Percentiles rank a stretch among this genome's conserved stretches.
Evolutionary conservation across 2,797 vertebrate genomes (phyloP).

Genomic region (Fratercula arctica): DNA sequence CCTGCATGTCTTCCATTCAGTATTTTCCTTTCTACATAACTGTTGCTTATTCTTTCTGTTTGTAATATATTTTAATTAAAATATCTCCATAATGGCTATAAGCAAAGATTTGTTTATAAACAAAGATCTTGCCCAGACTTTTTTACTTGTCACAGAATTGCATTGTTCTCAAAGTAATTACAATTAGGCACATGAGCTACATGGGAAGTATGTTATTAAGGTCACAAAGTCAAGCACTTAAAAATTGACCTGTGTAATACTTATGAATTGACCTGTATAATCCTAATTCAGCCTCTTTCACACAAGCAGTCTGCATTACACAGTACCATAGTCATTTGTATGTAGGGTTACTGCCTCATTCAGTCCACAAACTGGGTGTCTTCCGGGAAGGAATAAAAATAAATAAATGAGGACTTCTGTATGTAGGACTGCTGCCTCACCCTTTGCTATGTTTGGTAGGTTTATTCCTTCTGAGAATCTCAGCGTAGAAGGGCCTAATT

Average conservation of each 20-base stretch:
- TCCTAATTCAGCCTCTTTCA: background rate
- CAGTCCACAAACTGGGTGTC: background rate
- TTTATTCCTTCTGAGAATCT: background rate
- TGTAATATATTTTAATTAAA: constrained; percentile 29
- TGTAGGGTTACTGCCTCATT: background rate
- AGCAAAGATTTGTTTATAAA: constrained; percentile 23
- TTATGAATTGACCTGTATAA: background rate
- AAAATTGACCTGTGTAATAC: background rate
- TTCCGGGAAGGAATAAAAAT: background rate
- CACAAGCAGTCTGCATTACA: background rate
- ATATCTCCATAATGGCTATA: background rate
- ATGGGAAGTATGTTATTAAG: background rate
- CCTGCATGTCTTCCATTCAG: constrained; percentile 39
- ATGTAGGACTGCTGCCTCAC: background rate
- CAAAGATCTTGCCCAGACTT: background rate
- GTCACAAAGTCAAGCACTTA: background rate
- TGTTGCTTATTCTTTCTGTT: constrained; percentile 39
- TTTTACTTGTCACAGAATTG: background rate
- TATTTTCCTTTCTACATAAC: constrained; percentile 42
- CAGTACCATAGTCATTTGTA: background rate
- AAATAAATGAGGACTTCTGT: background rate
- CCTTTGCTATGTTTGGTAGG: background rate
- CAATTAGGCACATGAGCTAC: background rate
- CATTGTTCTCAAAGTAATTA: constrained; percentile 34
- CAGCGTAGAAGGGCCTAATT: background rate